Conservation (phyloP, 2,888 invertebrate genomes). For the Galeopsomyia nigrocyanea region DNA sequence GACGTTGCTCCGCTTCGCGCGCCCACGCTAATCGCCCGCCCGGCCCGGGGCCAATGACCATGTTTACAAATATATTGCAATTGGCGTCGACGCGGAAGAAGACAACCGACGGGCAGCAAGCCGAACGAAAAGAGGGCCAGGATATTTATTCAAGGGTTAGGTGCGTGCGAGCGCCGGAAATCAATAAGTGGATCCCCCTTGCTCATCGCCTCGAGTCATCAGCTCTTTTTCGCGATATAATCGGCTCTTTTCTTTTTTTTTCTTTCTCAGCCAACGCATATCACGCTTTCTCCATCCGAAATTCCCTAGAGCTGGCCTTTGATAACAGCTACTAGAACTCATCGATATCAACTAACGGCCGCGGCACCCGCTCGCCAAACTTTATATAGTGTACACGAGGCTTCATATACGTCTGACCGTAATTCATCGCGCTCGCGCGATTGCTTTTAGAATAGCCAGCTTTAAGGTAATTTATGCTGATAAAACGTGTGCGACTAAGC, state of each 20-base stretch:
- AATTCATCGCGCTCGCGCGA: too few species aligned
- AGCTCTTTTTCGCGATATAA: neutral
- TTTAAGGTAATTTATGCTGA: too few species aligned
- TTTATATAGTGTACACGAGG: neutral
- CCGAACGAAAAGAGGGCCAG: constrained; percentile 3
- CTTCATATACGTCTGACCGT: too few species aligned
- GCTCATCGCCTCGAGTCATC: too few species aligned
- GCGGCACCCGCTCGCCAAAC: too few species aligned
- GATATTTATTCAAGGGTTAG: constrained; percentile 23
- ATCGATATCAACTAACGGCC: neutral
- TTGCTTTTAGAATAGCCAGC: too few species aligned
- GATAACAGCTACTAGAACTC: neutral
- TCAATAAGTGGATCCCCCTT: constrained; percentile 23
- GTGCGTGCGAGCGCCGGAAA: constrained; percentile 7
- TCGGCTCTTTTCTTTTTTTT: neutral
- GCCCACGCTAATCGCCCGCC: constrained; percentile 44
- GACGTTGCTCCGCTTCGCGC: neutral
- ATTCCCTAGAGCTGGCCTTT: too few species aligned
- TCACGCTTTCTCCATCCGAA: too few species aligned
- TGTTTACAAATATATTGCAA: constrained; percentile 41
- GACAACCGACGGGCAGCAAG: too few species aligned
- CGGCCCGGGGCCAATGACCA: constrained; percentile 50
- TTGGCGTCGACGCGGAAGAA: too few species aligned
- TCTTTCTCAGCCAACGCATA: neutral
- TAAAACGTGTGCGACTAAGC: too few species aligned